phyloP scores from a whole-genome alignment of 2,797 vertebrate species.

The Falco cherrug region DNA sequence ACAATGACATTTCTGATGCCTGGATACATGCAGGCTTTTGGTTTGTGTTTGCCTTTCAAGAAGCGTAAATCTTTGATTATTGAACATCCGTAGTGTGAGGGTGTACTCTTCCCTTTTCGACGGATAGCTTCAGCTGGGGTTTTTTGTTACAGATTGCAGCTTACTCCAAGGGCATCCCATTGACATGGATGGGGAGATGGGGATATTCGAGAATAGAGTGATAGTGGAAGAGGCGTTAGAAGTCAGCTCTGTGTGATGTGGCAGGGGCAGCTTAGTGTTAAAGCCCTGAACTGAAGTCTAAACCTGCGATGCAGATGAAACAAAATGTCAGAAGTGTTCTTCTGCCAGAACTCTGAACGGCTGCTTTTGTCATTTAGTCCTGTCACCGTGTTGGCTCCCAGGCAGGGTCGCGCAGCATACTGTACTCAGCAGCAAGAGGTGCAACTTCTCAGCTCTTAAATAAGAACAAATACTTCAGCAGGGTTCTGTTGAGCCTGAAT shows the following conservation, averaged over 20 bases:
- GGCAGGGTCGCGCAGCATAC: background rate
- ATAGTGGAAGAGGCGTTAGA: background rate
- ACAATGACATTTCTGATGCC: background rate
- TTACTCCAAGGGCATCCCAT: background rate
- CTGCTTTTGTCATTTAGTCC: constrained; percentile 23
- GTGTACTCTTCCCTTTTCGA: background rate
- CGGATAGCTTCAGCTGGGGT: background rate
- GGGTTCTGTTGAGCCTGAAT: background rate
- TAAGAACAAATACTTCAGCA: background rate
- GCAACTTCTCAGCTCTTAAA: background rate
- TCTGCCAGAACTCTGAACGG: constrained; percentile 46
- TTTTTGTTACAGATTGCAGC: background rate
- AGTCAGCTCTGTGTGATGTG: background rate
- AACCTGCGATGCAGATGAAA: constrained; percentile 19
- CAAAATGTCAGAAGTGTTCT: constrained; percentile 4
- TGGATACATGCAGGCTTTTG: background rate
- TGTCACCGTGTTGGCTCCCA: background rate
- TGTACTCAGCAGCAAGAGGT: background rate
- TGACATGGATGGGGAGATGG: background rate
- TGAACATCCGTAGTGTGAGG: background rate
- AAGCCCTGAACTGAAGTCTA: background rate
- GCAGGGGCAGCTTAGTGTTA: background rate
- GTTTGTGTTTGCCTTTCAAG: background rate
- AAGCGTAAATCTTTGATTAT: background rate
- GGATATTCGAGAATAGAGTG: background rate